phyloP scores from a whole-genome alignment of 2,113 vertebrate genomes.

The Cephalopholis sonnerati region DNA sequence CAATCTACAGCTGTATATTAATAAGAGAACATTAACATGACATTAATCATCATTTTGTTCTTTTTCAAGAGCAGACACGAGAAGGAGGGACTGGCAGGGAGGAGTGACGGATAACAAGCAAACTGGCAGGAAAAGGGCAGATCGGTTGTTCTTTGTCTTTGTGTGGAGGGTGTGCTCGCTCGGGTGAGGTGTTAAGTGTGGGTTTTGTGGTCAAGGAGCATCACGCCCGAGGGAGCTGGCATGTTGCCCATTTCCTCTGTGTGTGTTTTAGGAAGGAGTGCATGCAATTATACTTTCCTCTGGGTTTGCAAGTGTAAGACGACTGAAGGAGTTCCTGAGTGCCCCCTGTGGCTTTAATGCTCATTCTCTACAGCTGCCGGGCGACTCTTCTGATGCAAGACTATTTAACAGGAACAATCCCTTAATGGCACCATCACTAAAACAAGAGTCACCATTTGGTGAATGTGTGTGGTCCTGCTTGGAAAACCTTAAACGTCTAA shows the following conservation, averaged over 20 bases:
- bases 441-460: no score
- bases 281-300: background rate
- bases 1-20: slow-evolving; percentile 91
- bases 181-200: slow-evolving; percentile 76
- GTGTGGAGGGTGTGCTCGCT: slow-evolving; percentile 71
- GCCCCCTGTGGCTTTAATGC: background rate
- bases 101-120: slow-evolving; percentile 28
- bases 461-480: no score
- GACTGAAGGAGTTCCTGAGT: background rate
- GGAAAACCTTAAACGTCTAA: no score
- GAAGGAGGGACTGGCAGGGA: slow-evolving; percentile 26
- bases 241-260: slow-evolving; percentile 11
- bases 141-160: slow-evolving; percentile 55
- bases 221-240: slow-evolving; percentile 50
- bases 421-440: no score
- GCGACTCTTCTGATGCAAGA: no score
- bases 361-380: slow-evolving; percentile 1
- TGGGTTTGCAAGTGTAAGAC: slow-evolving; percentile 21
- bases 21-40: slow-evolving; percentile 92
- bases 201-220: slow-evolving; percentile 59
- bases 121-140: background rate
- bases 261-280: background rate
- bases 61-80: slow-evolving; percentile 66
- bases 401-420: no score
- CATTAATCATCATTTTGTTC: slow-evolving; percentile 94